Evolutionary conservation across 2,113 vertebrate genomes (phyloP), one percentile per base, ranked within the genome.

Genomic region (Mirounga angustirostris): DNA sequence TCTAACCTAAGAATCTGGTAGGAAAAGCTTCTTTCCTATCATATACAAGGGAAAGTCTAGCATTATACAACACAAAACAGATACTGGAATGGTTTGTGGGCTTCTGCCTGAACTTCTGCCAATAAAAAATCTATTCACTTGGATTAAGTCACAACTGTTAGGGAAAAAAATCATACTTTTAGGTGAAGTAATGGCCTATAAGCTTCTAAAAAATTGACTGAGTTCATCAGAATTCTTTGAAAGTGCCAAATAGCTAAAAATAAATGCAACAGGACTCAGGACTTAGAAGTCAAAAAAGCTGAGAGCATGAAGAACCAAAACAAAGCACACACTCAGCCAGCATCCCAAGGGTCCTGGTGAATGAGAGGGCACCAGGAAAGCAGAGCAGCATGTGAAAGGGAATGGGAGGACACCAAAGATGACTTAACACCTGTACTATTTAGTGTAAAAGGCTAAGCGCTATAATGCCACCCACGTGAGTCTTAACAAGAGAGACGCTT

Each of bases 91-190:
- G 15, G 18, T 52, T 43, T 96, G 52, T 71, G 43, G 28, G 5
- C 43, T 78, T 89, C 67, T 84, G 43, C 54, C 26, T 81, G 73
- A 95, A 85, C 14, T 67, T 97, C 40, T 86, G 52, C n/a, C 73
- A 82, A 82, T 30, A 74, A 73, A 91, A 91, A 84, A 58, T 58
- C 4, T 15, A 46, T 94, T 92, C 12, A 54, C 88, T 95, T 95
- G 16, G 19, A 73, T 94, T 61, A 78, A 87, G 85, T 89, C 46
- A n/a, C n/a, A 91, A 12, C 22, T 96, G 24, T 87, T 7, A 71
- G 16, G 52, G 3, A 1, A 7, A n/a, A 52, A 95, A 92, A 71
- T 81, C 74, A 74, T 26, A 21, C 43, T 54, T 84, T 54, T 71
- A 84, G 46, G 59, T 87, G 58, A 84, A 67, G 15, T 8, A 61